Evolutionary conservation across 2,797 vertebrate genomes (phyloP).

Genomic region (Agapornis canus): DNA sequence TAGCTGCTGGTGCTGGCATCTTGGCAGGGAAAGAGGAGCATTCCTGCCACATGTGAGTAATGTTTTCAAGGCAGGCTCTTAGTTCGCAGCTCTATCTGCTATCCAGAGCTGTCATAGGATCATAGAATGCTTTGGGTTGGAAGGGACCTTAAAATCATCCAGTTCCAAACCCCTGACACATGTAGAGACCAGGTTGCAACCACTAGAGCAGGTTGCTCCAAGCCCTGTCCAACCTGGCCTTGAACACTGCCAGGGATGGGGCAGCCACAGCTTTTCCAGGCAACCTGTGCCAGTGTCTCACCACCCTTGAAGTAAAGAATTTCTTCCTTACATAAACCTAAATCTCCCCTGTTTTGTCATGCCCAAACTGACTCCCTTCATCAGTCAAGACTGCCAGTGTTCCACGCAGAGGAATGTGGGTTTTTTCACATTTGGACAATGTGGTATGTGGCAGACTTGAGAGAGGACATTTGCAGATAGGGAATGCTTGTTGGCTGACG

Average conservation of each 20-base stretch:
- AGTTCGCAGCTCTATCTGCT: neutral
- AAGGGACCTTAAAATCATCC: neutral
- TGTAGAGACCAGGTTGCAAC: neutral
- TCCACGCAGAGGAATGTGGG: neutral
- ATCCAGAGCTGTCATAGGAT: neutral
- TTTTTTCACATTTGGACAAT: neutral
- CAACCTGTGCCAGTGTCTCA: neutral
- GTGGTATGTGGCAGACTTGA: neutral
- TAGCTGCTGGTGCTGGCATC: neutral
- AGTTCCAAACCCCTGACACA: neutral
- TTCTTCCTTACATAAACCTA: neutral
- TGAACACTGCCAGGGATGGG: neutral
- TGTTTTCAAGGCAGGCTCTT: slow-evolving; percentile 10
- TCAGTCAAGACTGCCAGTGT: neutral
- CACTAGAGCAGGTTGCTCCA: neutral
- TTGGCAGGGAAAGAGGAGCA: slow-evolving; percentile 2
- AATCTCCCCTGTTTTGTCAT: neutral
- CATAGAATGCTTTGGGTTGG: neutral
- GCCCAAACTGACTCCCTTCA: neutral
- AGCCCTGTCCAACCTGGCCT: neutral
- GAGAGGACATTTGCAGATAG: neutral
- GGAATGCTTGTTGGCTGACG: neutral
- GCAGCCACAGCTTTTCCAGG: neutral
- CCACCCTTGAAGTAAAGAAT: neutral
- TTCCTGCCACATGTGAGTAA: neutral